A percentile compares a stretch with the other conserved stretches of the same genome.
Conservation (phyloP, 1,140 invertebrate species). For the Vollenhovia emeryi region DNA sequence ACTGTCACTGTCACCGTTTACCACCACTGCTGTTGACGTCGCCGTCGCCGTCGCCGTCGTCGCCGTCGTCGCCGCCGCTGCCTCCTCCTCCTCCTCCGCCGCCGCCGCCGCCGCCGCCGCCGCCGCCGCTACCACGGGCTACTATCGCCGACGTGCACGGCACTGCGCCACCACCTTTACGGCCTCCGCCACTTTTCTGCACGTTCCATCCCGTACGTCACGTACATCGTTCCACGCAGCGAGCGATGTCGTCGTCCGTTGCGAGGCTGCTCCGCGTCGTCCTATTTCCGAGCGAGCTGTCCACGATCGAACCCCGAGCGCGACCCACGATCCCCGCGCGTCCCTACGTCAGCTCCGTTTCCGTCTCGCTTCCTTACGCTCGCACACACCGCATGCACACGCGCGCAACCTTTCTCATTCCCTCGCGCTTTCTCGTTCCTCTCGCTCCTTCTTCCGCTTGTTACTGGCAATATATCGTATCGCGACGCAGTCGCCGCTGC, state of each 20-base stretch:
- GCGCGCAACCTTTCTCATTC: too few relatives aligned
- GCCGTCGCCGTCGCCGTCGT: background rate
- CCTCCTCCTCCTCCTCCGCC: slow-evolving; percentile 23
- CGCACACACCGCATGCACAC: background rate
- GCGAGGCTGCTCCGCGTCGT: too few relatives aligned
- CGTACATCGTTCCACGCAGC: slow-evolving; percentile 56
- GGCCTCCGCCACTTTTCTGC: slow-evolving; percentile 68
- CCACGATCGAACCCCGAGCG: too few relatives aligned
- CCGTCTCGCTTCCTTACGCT: background rate
- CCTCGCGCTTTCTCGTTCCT: background rate
- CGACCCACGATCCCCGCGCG: too few relatives aligned
- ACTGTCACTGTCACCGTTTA: background rate
- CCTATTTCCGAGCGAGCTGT: background rate
- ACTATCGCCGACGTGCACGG: slow-evolving; percentile 57
- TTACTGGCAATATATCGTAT: slow-evolving; percentile 10
- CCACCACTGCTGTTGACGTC: slow-evolving; percentile 4
- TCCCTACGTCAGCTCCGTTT: slow-evolving; percentile 31
- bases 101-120: slow-evolving; percentile 13
- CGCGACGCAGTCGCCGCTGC: slow-evolving; percentile 12
- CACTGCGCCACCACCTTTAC: slow-evolving; percentile 63
- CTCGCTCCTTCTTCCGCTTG: background rate
- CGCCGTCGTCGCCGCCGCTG: slow-evolving; percentile 11
- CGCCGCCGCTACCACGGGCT: slow-evolving; percentile 38
- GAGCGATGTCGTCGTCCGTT: background rate
- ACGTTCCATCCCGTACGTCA: slow-evolving; percentile 49